Percentiles rank a stretch among this genome's conserved stretches.
phyloP scores from a whole-genome alignment of 1,140 invertebrate genomes.

The Parapsyche elsis region DNA sequence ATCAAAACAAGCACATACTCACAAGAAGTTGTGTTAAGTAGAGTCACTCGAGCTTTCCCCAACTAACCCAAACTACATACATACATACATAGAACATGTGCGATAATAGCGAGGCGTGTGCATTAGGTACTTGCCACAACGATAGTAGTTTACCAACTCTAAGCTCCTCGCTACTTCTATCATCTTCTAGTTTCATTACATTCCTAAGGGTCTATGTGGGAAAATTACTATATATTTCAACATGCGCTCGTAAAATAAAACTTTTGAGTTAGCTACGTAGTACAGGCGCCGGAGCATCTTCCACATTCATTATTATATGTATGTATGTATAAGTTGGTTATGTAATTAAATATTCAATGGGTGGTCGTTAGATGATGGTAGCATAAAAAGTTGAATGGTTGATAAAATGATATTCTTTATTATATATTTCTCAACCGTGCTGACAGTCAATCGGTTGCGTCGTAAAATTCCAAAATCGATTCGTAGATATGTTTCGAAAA shows the following conservation, averaged over 20 bases:
- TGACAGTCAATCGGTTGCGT: neutral
- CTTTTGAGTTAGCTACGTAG: neutral
- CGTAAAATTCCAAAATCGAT: constrained; percentile 2
- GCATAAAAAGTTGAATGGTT: neutral
- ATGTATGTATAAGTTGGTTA: neutral
- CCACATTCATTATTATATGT: neutral
- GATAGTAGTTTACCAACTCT: too few relatives aligned
- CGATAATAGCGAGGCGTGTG: too few relatives aligned
- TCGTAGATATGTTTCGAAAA: neutral
- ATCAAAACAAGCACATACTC: too few relatives aligned
- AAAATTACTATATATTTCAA: neutral
- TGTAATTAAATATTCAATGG: constrained; percentile 22
- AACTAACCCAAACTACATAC: too few relatives aligned
- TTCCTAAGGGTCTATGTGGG: too few relatives aligned
- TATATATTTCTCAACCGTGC: neutral
- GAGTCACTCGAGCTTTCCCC: too few relatives aligned
- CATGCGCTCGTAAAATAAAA: neutral
- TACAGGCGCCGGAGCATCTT: neutral
- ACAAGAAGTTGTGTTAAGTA: too few relatives aligned
- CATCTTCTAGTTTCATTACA: too few relatives aligned
- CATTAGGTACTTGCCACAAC: too few relatives aligned
- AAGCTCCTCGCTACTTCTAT: too few relatives aligned
- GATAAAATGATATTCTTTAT: neutral
- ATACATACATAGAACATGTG: too few relatives aligned
- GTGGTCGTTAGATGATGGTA: neutral